Conservation (phyloP, 2,113 vertebrate species). For the Oriolus oriolus region DNA sequence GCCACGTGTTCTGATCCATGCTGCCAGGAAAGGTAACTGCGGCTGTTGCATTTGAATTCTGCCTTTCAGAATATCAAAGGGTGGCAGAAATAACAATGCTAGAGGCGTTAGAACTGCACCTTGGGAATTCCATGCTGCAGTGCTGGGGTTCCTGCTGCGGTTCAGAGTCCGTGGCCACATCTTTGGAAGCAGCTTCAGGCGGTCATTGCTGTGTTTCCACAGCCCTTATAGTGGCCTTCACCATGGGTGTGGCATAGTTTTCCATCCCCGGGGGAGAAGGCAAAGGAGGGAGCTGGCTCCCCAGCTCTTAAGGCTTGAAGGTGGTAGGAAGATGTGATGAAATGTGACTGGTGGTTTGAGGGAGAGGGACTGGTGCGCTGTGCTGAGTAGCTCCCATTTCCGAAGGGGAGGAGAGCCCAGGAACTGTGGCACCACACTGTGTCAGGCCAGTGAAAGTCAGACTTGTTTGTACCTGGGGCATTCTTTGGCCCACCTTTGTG, state of each 20-base stretch:
- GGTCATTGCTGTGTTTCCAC: fast-evolving
- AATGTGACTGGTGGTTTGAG: background rate
- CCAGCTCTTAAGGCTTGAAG: background rate
- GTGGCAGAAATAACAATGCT: background rate
- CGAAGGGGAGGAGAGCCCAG: background rate
- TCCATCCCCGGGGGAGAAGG: background rate
- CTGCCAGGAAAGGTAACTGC: background rate
- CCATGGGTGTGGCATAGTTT: background rate
- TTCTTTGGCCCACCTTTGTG: background rate
- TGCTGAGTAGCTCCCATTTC: background rate
- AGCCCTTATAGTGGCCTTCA: background rate
- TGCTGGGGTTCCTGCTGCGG: fast-evolving
- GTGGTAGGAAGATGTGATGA: background rate
- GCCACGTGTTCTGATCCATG: background rate
- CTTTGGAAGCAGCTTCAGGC: background rate
- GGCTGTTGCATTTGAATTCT: background rate
- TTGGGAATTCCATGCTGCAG: background rate
- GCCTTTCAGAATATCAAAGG: background rate
- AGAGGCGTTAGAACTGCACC: background rate
- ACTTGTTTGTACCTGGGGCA: background rate
- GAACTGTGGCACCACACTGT: fast-evolving
- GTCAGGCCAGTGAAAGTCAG: background rate
- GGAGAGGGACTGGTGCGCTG: background rate
- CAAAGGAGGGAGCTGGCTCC: background rate
- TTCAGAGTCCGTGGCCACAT: fast-evolving